Percentiles rank a stretch among this genome's conserved stretches.
Evolutionary conservation across 2,113 vertebrate genomes (phyloP).

Genomic region (Muntiacus muntjak): DNA sequence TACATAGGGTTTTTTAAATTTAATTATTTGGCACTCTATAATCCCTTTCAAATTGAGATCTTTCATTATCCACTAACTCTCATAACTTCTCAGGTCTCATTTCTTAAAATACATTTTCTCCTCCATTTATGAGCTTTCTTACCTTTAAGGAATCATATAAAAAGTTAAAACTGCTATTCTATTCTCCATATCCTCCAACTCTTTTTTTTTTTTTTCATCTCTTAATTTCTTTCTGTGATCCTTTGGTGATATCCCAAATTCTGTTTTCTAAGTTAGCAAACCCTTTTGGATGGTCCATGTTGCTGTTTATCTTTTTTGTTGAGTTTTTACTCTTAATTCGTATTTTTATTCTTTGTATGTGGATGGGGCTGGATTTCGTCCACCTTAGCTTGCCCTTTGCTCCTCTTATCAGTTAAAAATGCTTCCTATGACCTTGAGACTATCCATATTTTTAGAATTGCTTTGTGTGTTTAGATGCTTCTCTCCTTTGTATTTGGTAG

Average conservation of each 20-base stretch:
- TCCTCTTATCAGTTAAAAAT: neutral
- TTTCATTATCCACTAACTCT: neutral
- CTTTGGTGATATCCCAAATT: neutral
- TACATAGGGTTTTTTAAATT: neutral
- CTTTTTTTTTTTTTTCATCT: neutral
- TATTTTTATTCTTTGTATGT: neutral
- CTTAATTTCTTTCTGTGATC: neutral
- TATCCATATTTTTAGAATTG: neutral
- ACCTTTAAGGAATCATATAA: neutral
- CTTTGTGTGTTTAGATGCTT: neutral
- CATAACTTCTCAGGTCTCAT: neutral
- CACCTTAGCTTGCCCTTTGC: neutral
- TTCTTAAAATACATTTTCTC: neutral
- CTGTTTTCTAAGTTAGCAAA: neutral
- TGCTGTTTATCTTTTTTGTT: neutral
- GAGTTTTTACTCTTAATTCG: neutral
- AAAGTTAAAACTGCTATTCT: neutral
- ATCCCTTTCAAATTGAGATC: neutral
- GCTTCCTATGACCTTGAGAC: neutral
- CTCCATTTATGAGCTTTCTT: neutral
- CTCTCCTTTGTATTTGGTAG: neutral
- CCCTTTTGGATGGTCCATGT: neutral
- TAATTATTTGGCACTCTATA: neutral
- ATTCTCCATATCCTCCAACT: neutral
- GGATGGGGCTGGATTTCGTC: accelerated